Evolutionary conservation across 1,140 invertebrate species (phyloP).

Genomic region (Drosophila nebulosa): DNA sequence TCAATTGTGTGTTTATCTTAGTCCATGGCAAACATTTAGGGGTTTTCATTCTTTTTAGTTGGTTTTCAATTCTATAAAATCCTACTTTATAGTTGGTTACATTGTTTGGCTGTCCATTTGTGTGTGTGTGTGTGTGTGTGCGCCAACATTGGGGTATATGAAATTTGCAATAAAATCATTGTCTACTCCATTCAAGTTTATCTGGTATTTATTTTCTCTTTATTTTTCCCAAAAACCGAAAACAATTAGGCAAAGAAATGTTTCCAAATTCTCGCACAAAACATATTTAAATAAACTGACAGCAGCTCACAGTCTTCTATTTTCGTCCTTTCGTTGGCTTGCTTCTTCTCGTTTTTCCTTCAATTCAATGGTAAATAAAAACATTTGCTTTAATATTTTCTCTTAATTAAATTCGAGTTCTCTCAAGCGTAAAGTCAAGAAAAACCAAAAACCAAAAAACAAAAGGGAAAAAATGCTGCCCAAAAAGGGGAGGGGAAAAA

Average conservation of each 20-base stretch:
- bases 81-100: not conserved
- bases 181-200: not conserved
- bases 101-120: not conserved
- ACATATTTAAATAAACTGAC: conserved; percentile 7
- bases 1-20: not conserved
- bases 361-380: conserved; percentile 32
- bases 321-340: not conserved
- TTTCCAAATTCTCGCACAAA: not conserved
- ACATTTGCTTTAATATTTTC: conserved; percentile 66
- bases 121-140: not conserved
- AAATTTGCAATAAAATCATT: not conserved
- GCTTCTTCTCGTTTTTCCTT: not conserved
- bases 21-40: not conserved
- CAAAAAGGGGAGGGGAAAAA: conserved; percentile 17
- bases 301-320: not conserved
- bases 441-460: conserved; percentile 18
- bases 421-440: conserved; percentile 56
- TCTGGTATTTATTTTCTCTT: not conserved
- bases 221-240: not conserved
- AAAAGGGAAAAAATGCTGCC: conserved; percentile 18
- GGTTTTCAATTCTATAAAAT: not conserved
- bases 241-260: conserved; percentile 5
- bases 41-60: not conserved
- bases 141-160: not conserved
- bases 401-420: conserved; percentile 72